Conservation (phyloP, 2,888 invertebrate species). For the Campaea margaritaria region DNA sequence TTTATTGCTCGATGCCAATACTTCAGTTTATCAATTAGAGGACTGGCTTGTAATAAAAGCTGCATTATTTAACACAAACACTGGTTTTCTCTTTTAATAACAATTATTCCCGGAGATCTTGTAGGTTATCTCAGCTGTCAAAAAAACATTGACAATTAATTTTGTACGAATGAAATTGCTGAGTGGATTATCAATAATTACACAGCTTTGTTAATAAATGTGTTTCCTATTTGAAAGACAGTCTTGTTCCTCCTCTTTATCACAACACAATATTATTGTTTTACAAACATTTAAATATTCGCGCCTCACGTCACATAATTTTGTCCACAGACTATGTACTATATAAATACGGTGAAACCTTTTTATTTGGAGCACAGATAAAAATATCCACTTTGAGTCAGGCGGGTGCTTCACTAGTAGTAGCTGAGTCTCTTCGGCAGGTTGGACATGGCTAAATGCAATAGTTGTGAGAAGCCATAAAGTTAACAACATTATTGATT, state of each 20-base stretch:
- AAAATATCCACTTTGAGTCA: too few relatives aligned
- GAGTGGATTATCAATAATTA: not conserved
- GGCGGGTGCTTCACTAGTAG: too few relatives aligned
- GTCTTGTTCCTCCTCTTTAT: not conserved
- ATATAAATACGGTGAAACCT: too few relatives aligned
- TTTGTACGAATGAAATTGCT: not conserved
- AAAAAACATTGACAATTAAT: slow-evolving; percentile 11
- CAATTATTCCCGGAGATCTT: slow-evolving; percentile 33
- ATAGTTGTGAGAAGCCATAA: too few relatives aligned
- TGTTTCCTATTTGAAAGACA: not conserved
- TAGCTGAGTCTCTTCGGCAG: too few relatives aligned
- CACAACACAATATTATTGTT: slow-evolving; percentile 3
- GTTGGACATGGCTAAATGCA: too few relatives aligned
- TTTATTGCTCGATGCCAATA: slow-evolving; percentile 78
- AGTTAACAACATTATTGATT: too few relatives aligned
- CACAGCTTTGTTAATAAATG: not conserved
- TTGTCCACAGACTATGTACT: too few relatives aligned
- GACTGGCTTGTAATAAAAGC: slow-evolving; percentile 83
- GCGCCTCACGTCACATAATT: slow-evolving; percentile 21
- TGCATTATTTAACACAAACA: slow-evolving; percentile 63
- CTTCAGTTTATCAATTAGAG: slow-evolving; percentile 83
- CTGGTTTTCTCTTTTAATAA: slow-evolving; percentile 45
- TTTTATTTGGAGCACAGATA: too few relatives aligned
- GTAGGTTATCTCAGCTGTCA: slow-evolving; percentile 42
- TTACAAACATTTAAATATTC: slow-evolving; percentile 27